phyloP scores from a whole-genome alignment of 2,113 vertebrate genomes.

The Cacatua alba region DNA sequence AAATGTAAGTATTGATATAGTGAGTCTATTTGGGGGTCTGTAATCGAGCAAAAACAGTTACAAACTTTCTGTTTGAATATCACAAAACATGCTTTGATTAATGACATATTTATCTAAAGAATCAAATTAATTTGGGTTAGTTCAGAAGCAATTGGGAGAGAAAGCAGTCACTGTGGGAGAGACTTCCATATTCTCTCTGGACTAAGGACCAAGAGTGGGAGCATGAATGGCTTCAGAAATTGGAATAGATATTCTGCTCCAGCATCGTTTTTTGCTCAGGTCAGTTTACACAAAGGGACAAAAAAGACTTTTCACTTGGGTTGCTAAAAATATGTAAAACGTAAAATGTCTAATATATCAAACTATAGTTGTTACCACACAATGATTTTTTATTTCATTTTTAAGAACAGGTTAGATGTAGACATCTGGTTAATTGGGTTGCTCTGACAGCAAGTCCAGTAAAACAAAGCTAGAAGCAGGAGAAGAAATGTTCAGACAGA shows the following conservation, averaged over 20 bases:
- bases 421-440: background rate
- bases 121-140: background rate
- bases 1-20: background rate
- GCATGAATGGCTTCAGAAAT: background rate
- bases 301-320: background rate
- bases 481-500: background rate
- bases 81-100: background rate
- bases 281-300: background rate
- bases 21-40: background rate
- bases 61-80: background rate
- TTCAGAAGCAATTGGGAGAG: background rate
- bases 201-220: background rate
- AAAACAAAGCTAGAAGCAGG: background rate
- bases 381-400: background rate
- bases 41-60: background rate
- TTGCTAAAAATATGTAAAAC: background rate
- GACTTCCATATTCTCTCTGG: background rate
- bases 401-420: background rate
- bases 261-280: fast-evolving
- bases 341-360: background rate
- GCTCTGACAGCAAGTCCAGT: background rate
- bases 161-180: background rate
- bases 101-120: background rate
- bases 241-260: background rate
- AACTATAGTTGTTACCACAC: background rate